These are phyloP conservation scores for Oscheius sp. DNA, from an alignment of 2,888 invertebrate genomes.

Conservation along the genomic window DNA sequence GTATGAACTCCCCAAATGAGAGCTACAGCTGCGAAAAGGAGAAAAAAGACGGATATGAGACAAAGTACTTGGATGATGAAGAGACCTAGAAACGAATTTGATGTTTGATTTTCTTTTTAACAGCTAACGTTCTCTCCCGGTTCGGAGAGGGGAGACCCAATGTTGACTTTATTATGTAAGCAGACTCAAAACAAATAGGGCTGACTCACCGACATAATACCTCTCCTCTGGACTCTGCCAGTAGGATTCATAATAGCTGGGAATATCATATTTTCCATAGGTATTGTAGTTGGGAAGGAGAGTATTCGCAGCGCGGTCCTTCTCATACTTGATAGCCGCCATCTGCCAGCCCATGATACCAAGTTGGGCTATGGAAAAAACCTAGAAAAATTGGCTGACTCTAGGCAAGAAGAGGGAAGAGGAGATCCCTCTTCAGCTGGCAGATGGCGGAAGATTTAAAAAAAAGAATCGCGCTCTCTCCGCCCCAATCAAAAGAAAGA, in stretches of 20 bases:
- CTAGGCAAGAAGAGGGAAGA: neutral
- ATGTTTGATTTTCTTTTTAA: neutral
- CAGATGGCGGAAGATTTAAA: slow-evolving; percentile 6
- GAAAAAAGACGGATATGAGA: slow-evolving; percentile 68
- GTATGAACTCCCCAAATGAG: slow-evolving; percentile 69
- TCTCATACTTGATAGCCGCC: slow-evolving; percentile 69
- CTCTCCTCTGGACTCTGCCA: slow-evolving; percentile 67
- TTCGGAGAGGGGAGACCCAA: neutral
- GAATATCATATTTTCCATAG: slow-evolving; percentile 66
- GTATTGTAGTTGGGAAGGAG: slow-evolving; percentile 68
- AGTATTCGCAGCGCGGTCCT: slow-evolving; percentile 68
- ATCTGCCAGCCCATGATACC: slow-evolving; percentile 70
- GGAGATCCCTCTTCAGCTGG: neutral
- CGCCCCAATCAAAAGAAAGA: neutral
- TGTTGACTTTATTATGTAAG: slow-evolving; percentile 32
- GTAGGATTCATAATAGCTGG: slow-evolving; percentile 68
- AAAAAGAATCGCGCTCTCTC: neutral
- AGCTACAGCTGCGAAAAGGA: slow-evolving; percentile 67
- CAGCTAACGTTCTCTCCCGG: slow-evolving; percentile 9
- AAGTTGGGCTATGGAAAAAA: slow-evolving; percentile 65
- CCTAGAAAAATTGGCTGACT: slow-evolving; percentile 42
- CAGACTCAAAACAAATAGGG: slow-evolving; percentile 25
- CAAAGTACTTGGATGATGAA: slow-evolving; percentile 70
- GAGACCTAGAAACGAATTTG: slow-evolving; percentile 57
- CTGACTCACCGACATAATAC: slow-evolving; percentile 56